Conservation (phyloP, 2,113 vertebrate species). For the Ardeotis arabs region DNA sequence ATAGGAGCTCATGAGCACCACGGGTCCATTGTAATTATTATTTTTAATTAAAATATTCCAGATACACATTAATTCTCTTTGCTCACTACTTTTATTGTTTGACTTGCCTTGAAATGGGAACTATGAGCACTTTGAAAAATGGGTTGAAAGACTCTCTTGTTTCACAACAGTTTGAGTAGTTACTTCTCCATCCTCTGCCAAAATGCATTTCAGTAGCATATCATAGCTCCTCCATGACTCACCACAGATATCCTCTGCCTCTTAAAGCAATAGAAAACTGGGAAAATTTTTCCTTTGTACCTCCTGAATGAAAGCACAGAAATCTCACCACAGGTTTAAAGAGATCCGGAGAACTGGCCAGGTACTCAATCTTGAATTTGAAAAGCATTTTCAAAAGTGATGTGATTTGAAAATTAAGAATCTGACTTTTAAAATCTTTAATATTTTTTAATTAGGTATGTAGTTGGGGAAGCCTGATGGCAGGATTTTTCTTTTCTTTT, state of each 20-base stretch:
- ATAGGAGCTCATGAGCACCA: background rate
- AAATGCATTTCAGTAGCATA: background rate
- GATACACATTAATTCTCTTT: slow-evolving; percentile 47
- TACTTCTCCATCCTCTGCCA: slow-evolving; percentile 14
- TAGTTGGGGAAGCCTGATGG: too few relatives aligned
- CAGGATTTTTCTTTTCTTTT: too few relatives aligned
- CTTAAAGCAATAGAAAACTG: slow-evolving; percentile 7
- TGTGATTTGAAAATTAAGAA: background rate
- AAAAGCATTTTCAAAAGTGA: background rate
- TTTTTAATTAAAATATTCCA: slow-evolving; percentile 57
- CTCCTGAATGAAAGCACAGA: background rate
- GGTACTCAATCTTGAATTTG: background rate
- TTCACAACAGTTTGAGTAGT: slow-evolving; percentile 39
- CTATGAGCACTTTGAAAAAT: slow-evolving; percentile 68
- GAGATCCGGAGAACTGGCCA: background rate
- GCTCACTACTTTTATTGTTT: slow-evolving; percentile 34
- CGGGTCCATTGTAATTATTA: slow-evolving; percentile 29
- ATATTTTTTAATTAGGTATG: too few relatives aligned
- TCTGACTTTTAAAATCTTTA: too few relatives aligned
- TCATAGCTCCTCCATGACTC: slow-evolving; percentile 19
- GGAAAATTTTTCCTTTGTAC: background rate
- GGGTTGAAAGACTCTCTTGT: slow-evolving; percentile 58
- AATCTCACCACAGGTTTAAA: background rate
- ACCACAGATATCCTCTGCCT: background rate
- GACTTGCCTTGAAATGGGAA: slow-evolving; percentile 29